Evolutionary conservation across 2,113 vertebrate species (phyloP).

Genomic region (Entosphenus tridentatus): DNA sequence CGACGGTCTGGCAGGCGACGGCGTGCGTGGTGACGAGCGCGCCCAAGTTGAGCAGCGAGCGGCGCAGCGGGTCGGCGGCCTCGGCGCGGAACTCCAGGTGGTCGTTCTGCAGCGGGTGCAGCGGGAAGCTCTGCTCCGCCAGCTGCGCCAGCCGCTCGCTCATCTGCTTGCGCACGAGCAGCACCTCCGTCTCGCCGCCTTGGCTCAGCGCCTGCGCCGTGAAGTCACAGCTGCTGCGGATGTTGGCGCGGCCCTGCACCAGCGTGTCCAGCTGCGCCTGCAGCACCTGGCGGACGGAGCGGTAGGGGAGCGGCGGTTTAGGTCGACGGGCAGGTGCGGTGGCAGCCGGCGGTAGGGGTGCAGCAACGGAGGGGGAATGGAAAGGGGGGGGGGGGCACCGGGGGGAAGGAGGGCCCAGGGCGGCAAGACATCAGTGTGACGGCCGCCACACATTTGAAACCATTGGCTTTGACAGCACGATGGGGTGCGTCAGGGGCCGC

Average conservation of each 20-base stretch:
- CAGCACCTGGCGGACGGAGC: constrained; percentile 32
- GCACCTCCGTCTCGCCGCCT: constrained; percentile 57
- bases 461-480: too few species aligned
- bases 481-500: too few species aligned
- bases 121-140: constrained; percentile 44
- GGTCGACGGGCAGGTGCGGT: neutral
- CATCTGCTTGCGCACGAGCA: constrained; percentile 84
- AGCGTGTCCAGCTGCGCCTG: constrained; percentile 56
- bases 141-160: constrained; percentile 54
- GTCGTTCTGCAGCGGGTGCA: constrained; percentile 59
- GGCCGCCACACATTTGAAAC: too few species aligned
- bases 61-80: constrained; percentile 50
- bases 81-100: constrained; percentile 68
- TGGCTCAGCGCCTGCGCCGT: constrained; percentile 73
- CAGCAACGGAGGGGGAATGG: neutral
- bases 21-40: constrained; percentile 61
- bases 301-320: neutral
- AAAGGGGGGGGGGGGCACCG: neutral
- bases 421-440: too few species aligned
- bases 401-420: accelerated
- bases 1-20: constrained; percentile 61
- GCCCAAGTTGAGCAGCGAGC: constrained; percentile 75
- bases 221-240: constrained; percentile 71
- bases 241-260: constrained; percentile 69
- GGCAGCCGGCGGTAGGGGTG: neutral